phyloP scores from a whole-genome alignment of 2,888 invertebrate species.

The Platycnemis pennipes region DNA sequence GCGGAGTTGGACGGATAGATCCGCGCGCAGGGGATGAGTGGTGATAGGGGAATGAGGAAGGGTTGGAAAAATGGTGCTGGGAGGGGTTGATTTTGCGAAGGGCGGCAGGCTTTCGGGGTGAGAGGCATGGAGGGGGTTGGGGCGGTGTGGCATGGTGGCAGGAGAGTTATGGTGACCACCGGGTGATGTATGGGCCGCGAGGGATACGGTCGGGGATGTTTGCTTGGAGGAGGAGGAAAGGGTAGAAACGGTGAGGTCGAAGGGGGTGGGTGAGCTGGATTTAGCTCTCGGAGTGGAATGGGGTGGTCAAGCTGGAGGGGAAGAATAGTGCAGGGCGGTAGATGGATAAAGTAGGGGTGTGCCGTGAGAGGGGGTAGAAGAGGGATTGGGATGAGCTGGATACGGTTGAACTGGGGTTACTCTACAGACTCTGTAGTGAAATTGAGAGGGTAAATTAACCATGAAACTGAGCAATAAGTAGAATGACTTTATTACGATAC shows the following conservation, averaged over 20 bases:
- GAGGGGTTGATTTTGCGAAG: neutral
- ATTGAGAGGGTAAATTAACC: no score
- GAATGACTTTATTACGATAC: no score
- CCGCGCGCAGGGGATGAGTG: neutral
- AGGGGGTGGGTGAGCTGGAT: neutral
- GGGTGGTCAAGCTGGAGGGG: neutral
- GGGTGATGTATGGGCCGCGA: slow-evolving; percentile 58
- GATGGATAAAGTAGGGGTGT: no score
- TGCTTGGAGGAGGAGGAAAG: neutral
- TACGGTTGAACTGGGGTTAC: no score
- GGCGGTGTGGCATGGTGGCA: neutral
- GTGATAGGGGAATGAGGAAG: neutral
- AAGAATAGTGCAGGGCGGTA: neutral
- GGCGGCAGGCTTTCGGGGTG: no score
- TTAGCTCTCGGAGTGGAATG: neutral
- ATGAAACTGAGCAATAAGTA: no score
- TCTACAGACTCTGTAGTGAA: no score
- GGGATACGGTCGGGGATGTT: slow-evolving; percentile 53
- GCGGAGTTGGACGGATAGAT: neutral
- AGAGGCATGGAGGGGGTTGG: neutral
- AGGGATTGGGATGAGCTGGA: neutral
- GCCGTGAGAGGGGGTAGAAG: neutral
- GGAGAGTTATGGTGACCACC: slow-evolving; percentile 62
- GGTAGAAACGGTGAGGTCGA: neutral
- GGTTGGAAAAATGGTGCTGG: neutral